Evolutionary conservation across 2,888 invertebrate species (phyloP).

Genomic region (Autographa pulchrina): DNA sequence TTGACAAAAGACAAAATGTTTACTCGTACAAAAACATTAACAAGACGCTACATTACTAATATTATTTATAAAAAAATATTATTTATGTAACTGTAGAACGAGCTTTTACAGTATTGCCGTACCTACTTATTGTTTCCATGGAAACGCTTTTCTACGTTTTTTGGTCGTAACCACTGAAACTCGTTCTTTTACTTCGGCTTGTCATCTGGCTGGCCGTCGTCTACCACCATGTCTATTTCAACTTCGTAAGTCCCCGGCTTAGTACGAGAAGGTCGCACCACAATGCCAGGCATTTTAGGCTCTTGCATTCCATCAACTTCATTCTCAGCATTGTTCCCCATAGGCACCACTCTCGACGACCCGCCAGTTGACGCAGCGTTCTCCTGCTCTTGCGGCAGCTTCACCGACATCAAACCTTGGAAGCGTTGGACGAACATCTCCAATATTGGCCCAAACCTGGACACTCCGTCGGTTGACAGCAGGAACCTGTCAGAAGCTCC

Average conservation of each 20-base stretch:
- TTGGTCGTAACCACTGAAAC: constrained; percentile 9
- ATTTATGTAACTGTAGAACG: constrained; percentile 22
- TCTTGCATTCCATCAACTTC: constrained; percentile 85
- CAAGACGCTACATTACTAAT: constrained; percentile 18
- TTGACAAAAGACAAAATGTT: constrained; percentile 17
- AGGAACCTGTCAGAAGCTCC: constrained; percentile 76
- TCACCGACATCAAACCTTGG: constrained; percentile 92
- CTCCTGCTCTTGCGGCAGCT: constrained; percentile 89
- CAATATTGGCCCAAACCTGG: constrained; percentile 91
- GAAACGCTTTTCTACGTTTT: constrained; percentile 10
- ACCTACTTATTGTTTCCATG: constrained; percentile 17
- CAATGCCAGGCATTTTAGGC: constrained; percentile 81
- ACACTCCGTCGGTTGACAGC: constrained; percentile 80
- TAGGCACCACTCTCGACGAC: constrained; percentile 57
- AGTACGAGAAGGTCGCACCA: constrained; percentile 77
- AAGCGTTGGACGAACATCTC: constrained; percentile 92
- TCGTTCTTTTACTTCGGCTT: constrained; percentile 49
- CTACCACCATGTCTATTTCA: constrained; percentile 81
- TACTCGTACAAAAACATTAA: constrained; percentile 9
- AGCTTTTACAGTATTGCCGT: constrained; percentile 19
- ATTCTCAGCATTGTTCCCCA: constrained; percentile 80
- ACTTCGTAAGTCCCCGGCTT: constrained; percentile 84
- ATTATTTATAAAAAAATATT: constrained; percentile 14
- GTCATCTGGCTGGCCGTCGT: constrained; percentile 81
- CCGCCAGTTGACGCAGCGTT: constrained; percentile 69